Evolutionary conservation across 2,797 vertebrate species (phyloP).

Genomic region (Megaceryle alcyon): DNA sequence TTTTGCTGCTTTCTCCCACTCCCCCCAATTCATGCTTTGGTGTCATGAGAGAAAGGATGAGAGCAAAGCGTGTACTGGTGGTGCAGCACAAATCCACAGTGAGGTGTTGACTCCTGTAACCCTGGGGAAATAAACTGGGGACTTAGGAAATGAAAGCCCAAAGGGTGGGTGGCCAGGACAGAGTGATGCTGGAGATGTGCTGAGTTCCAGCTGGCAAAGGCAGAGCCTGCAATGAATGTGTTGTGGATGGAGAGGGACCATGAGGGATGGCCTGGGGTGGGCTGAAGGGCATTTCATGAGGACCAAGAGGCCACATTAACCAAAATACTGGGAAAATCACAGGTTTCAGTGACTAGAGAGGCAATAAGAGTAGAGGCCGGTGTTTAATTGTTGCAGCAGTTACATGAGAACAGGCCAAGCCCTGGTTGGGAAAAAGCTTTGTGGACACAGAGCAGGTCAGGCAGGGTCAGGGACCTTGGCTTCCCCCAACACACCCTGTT

Average conservation of each 20-base stretch:
- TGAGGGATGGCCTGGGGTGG: not conserved
- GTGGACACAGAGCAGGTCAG: not conserved
- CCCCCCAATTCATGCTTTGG: not conserved
- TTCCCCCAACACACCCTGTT: not conserved
- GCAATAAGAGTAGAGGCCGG: not conserved
- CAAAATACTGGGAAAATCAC: not conserved
- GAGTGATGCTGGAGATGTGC: not conserved
- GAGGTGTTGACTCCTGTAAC: not conserved
- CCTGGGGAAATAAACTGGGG: not conserved
- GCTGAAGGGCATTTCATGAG: not conserved
- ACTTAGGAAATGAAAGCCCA: not conserved
- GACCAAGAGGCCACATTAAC: not conserved
- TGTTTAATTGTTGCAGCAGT: not conserved
- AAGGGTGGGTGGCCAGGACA: not conserved
- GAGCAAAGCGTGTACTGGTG: not conserved
- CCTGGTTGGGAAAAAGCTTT: not conserved
- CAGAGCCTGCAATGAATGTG: rapidly evolving
- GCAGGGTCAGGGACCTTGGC: not conserved
- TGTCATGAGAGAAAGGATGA: not conserved
- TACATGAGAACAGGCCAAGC: not conserved
- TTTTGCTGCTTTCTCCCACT: not conserved
- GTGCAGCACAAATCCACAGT: not conserved
- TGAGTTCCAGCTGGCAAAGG: not conserved
- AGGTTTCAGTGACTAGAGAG: not conserved
- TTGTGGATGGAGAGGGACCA: not conserved